Percentiles rank a stretch among this genome's conserved stretches.
Conservation (phyloP, 2,888 invertebrate species). For the Seira musarum region DNA sequence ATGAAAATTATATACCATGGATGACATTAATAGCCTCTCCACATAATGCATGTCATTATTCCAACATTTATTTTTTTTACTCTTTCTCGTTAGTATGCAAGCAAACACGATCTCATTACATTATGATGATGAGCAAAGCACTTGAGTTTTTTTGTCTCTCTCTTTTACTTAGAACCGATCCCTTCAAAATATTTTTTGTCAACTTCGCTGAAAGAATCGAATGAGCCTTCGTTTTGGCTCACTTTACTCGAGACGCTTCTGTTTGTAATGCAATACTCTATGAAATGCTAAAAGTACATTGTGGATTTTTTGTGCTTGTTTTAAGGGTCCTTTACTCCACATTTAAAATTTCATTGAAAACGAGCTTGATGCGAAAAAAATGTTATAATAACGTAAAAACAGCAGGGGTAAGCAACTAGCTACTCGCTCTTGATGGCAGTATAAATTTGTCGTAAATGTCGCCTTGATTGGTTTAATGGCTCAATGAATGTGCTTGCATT, state of each 20-base stretch:
- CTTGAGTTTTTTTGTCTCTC: neutral
- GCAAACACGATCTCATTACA: neutral
- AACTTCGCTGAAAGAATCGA: no score
- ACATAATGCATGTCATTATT: conserved; percentile 24
- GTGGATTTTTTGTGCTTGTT: no score
- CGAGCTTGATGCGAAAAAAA: no score
- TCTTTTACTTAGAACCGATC: neutral
- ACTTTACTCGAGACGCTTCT: no score
- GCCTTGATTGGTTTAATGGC: conserved; percentile 55
- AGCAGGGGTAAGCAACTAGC: conserved; percentile 29
- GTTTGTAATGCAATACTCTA: no score
- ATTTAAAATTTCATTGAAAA: no score
- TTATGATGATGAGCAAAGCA: neutral
- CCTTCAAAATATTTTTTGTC: neutral
- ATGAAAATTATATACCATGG: conserved; percentile 33
- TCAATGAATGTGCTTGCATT: conserved; percentile 52
- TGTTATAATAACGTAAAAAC: conserved; percentile 21
- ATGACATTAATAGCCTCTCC: conserved; percentile 21
- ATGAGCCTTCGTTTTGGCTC: no score
- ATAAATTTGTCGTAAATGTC: conserved; percentile 61
- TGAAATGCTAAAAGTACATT: no score
- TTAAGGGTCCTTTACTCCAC: no score
- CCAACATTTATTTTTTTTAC: neutral
- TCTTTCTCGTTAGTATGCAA: neutral
- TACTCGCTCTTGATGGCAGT: conserved; percentile 45